Base-by-base conservation (phyloP, 2,888 invertebrate genomes). In the Heliconius hortense region DNA sequence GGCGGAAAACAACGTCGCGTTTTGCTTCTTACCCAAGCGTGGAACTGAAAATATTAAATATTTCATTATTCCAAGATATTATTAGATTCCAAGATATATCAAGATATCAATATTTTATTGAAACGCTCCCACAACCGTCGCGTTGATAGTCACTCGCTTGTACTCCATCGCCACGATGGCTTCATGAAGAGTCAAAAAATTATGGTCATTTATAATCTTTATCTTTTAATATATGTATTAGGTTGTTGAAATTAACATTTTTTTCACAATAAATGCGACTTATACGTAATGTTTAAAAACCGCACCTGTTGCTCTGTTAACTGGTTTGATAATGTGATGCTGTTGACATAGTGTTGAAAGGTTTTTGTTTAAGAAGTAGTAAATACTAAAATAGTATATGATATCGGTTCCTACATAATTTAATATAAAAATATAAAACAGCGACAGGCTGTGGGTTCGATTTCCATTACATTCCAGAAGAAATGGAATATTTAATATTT, bases 261-360 rank as follows among this genome's bases (percentile, higher is more conserved):
- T 10, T 56, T n/a, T 56, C 56, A 56, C n/a, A 56, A 11, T 24
- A 66, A 66, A 24, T 2, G 24, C 5, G 24, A 13, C 64, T 13
- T 35, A 2, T 66, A 13, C 39, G 24, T 66, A 66, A 66, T 24
- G n/a, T 66, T 66, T 24, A 24, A 66, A 39, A 39, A 39, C 35
- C 39, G n/a, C 64, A 66, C 35, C n/a, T 66, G n/a, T 35, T 24
- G 64, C 64, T 15, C 64, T 66, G n/a, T n/a, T 39, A 66, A 66
- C 39, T 66, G 24, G n/a, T 39, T 66, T 66, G 64, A 39, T 39
- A 35, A 66, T 66, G 35, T 66, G 60, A 26, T 18, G 15, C 24
- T 60, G 64, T 66, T 39, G 39, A 66, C 64, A 66, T 66, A 66
- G 24, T 24, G 35, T 66, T 39, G 31, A 66, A 35, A n/a, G 15